phyloP scores from a whole-genome alignment of 2,113 vertebrate species.

The Sylvilagus bachmani region DNA sequence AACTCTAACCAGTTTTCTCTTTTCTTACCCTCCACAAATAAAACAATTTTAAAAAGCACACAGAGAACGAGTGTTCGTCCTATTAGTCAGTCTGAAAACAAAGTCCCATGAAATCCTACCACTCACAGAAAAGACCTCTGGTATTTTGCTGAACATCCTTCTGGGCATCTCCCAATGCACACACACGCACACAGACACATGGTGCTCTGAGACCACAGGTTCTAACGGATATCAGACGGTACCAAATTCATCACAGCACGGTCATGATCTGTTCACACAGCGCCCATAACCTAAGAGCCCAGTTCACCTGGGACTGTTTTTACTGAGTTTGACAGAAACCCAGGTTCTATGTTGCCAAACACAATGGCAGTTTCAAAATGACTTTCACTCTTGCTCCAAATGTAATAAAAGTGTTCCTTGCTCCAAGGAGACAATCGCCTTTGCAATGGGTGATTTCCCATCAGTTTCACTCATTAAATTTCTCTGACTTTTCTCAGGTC shows the following conservation, averaged over 20 bases:
- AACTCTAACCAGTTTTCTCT: slow-evolving; percentile 28
- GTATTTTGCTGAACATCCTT: neutral
- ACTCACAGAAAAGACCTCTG: neutral
- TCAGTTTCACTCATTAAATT: neutral
- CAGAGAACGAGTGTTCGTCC: neutral
- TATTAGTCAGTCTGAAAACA: neutral
- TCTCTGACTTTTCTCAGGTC: neutral
- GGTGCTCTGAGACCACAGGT: neutral
- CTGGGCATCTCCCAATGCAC: neutral
- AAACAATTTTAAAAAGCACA: neutral
- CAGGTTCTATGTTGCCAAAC: neutral
- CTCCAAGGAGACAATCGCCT: neutral
- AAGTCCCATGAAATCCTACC: neutral
- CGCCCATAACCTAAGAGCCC: neutral
- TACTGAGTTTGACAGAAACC: neutral
- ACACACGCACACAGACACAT: neutral
- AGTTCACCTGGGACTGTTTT: neutral
- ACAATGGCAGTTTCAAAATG: neutral
- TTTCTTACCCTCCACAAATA: neutral
- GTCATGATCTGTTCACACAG: neutral
- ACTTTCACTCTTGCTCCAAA: neutral
- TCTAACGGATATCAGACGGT: neutral
- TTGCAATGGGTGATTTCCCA: neutral
- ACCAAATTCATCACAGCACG: neutral
- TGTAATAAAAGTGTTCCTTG: no score